Percentiles rank a stretch among this genome's conserved stretches.
Conservation (phyloP, 2,888 invertebrate species). For the Candidula unifasciata region DNA sequence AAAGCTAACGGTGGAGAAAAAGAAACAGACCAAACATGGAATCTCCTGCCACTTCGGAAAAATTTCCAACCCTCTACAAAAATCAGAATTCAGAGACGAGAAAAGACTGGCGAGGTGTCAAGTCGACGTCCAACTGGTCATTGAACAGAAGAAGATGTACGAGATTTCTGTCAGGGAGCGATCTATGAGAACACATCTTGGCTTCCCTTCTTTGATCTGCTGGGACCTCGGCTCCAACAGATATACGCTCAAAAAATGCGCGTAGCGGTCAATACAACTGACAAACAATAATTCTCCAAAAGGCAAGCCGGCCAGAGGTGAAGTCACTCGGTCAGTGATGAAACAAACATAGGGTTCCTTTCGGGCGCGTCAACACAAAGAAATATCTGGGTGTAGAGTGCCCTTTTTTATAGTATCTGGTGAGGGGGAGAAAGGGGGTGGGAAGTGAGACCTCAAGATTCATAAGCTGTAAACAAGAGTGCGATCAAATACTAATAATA, state of each 20-base stretch:
- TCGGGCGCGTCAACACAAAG: no score
- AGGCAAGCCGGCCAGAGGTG: not conserved
- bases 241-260: not conserved
- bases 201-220: not conserved
- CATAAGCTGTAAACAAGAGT: no score
- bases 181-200: not conserved
- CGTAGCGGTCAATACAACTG: not conserved
- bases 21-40: not conserved
- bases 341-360: not conserved
- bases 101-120: not conserved
- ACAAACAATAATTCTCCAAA: not conserved
- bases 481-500: no score
- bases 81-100: not conserved
- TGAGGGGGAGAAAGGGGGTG: no score
- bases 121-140: not conserved
- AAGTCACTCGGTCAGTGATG: not conserved
- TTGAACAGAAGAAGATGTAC: not conserved
- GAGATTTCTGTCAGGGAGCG: conserved; percentile 3
- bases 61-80: not conserved
- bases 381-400: no score
- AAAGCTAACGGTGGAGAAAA: not conserved
- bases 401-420: no score
- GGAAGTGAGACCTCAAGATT: no score
- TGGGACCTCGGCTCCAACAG: not conserved
- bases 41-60: not conserved